Evolutionary conservation across 2,113 vertebrate species (phyloP), one percentile per base, ranked within the genome.

Genomic region (Alligator sinensis): DNA sequence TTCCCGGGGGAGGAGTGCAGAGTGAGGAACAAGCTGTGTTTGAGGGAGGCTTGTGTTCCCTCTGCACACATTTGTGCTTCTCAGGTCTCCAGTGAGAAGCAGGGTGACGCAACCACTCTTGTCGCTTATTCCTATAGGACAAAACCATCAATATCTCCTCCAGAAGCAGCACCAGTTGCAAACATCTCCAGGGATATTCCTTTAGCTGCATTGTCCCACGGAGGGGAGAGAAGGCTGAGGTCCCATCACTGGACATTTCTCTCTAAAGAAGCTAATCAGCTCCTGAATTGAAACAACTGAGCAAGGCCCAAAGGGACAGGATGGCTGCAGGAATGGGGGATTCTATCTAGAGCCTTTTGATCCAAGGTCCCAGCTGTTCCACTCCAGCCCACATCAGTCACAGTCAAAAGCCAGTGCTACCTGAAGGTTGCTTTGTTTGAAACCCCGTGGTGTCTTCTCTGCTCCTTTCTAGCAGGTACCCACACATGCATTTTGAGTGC

Each of bases 381-480:
- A 55, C 25, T 7, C 38, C 72, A 38, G 0, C 61, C 78, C 9
- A 0, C 10, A 57, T 25, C n/a, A 84, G 12, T 2, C 0, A 0
- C 4, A 18, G 64, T 77, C 83, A 64, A 62, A 82, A 86, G 34
- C 82, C 30, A 84, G 2, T 25, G 57, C 61, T 74, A 38, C 10
- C 30, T 38, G 30, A 72, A 72, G 68, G 68, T 21, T 38, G 68
- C 34, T 34, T 72, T 47, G 21, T 21, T 19, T 38, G 17, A 72
- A 38, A 72, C 38, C n/a, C 18, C 21, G 18, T 34, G 68, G 21
- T 11, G 5, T 38, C 34, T 3, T 72, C 68, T 72, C 68, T 72
- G 34, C 38, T 72, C 68, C 68, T 24, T 18, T 21, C 68, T 72
- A 72, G 21, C 22, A 47, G 68, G 68, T 38, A 17, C n/a, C 30